Conservation (phyloP, 2,888 invertebrate species). For the Serripes groenlandicus region DNA sequence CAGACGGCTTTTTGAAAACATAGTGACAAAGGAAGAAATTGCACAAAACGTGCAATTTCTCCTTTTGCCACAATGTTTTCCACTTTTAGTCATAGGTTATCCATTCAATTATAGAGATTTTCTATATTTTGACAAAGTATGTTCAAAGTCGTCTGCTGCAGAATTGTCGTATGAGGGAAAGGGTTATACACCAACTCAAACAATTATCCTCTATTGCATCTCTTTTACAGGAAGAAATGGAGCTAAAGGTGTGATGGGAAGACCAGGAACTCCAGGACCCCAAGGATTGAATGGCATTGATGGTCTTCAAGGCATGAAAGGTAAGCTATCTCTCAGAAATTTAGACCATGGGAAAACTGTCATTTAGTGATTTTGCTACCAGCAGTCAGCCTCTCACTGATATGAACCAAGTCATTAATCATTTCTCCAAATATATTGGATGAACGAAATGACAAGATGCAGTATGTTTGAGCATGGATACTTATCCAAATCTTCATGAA, state of each 20-base stretch:
- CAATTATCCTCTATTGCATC: neutral
- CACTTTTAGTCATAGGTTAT: neutral
- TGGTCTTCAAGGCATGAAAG: slow-evolving; percentile 18
- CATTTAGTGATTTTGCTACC: too few relatives aligned
- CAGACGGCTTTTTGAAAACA: too few relatives aligned
- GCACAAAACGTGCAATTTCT: neutral
- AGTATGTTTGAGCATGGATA: too few relatives aligned
- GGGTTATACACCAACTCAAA: neutral
- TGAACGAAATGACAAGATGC: too few relatives aligned
- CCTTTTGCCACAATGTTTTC: neutral
- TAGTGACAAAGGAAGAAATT: neutral
- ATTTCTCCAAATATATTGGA: too few relatives aligned
- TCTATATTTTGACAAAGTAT: neutral
- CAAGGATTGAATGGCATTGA: slow-evolving; percentile 49
- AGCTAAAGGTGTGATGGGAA: slow-evolving; percentile 64
- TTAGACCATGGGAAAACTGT: too few relatives aligned
- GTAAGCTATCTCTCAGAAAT: too few relatives aligned
- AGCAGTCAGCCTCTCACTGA: too few relatives aligned
- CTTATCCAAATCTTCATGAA: too few relatives aligned
- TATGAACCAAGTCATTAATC: too few relatives aligned
- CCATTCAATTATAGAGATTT: neutral
- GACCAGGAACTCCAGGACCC: slow-evolving; percentile 61
- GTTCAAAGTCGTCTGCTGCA: neutral
- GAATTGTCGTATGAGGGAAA: neutral
- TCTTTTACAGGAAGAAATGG: slow-evolving; percentile 68